Evolutionary conservation across 2,113 vertebrate genomes (phyloP).

Genomic region (Ifrita kowaldi): DNA sequence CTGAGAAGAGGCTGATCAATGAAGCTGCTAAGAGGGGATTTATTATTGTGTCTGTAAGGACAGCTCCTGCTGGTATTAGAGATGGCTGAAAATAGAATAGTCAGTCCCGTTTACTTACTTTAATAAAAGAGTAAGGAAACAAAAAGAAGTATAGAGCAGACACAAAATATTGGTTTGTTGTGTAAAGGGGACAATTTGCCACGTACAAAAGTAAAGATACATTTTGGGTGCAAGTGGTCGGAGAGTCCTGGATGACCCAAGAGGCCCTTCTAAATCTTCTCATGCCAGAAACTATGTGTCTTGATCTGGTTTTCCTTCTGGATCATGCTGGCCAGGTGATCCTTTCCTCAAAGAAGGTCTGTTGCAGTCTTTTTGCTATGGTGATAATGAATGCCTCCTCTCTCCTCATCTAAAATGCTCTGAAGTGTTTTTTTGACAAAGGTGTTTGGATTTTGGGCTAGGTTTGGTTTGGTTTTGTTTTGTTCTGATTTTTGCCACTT

Average conservation of each 20-base stretch:
- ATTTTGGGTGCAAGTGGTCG: background rate
- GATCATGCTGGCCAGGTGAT: background rate
- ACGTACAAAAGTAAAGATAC: background rate
- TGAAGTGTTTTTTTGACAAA: background rate
- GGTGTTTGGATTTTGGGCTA: background rate
- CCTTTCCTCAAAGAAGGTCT: background rate
- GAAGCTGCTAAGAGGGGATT: background rate
- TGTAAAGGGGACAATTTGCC: background rate
- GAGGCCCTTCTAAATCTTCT: background rate
- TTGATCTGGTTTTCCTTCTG: background rate
- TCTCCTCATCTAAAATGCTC: background rate
- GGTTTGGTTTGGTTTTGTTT: background rate
- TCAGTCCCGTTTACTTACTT: background rate
- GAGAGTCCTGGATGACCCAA: background rate
- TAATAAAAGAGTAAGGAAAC: background rate
- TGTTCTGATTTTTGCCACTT: background rate
- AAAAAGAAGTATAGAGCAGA: background rate
- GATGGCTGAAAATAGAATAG: background rate
- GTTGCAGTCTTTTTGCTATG: background rate
- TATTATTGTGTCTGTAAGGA: background rate
- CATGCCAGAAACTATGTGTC: background rate
- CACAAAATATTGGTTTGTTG: background rate
- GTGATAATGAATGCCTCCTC: background rate
- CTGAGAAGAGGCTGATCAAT: background rate
- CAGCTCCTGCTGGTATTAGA: background rate